phyloP scores from a whole-genome alignment of 1,140 invertebrate genomes.

The Pantala flavescens region DNA sequence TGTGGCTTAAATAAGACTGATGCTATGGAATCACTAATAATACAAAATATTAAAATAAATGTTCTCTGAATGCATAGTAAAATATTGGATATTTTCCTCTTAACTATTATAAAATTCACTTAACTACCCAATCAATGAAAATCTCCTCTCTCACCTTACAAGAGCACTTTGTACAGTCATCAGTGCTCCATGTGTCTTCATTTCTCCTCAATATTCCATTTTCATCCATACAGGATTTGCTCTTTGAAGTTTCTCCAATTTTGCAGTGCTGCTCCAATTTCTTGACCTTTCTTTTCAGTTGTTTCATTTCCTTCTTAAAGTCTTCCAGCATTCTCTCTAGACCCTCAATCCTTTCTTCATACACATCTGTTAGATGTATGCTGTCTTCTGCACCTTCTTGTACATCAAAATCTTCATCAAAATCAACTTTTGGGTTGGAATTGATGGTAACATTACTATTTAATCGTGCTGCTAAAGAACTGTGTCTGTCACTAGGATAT shows the following conservation, averaged over 20 bases:
- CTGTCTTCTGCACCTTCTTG: constrained; percentile 10
- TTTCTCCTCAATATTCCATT: constrained; percentile 34
- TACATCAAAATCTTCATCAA: not conserved
- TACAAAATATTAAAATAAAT: no score
- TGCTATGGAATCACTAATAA: no score
- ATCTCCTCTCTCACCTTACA: constrained; percentile 34
- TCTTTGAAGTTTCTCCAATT: constrained; percentile 17
- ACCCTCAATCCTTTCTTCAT: constrained; percentile 43
- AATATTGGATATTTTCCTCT: no score
- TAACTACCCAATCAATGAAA: not conserved
- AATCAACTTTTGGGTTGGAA: constrained; percentile 4
- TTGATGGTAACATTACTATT: not conserved
- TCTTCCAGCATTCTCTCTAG: constrained; percentile 43
- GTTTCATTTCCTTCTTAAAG: constrained; percentile 43
- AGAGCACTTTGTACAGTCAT: constrained; percentile 42
- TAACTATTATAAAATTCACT: no score
- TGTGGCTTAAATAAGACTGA: no score
- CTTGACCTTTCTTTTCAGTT: constrained; percentile 40
- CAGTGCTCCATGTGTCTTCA: constrained; percentile 39
- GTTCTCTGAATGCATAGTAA: no score
- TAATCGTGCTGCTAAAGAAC: not conserved
- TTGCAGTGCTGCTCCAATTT: constrained; percentile 37
- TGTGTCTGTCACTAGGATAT: constrained; percentile 18
- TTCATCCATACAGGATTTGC: constrained; percentile 35
- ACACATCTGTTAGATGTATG: constrained; percentile 24